Evolutionary conservation across 2,797 vertebrate genomes (phyloP), one percentile per base, ranked within the genome.

Genomic region (Bufotes viridis): DNA sequence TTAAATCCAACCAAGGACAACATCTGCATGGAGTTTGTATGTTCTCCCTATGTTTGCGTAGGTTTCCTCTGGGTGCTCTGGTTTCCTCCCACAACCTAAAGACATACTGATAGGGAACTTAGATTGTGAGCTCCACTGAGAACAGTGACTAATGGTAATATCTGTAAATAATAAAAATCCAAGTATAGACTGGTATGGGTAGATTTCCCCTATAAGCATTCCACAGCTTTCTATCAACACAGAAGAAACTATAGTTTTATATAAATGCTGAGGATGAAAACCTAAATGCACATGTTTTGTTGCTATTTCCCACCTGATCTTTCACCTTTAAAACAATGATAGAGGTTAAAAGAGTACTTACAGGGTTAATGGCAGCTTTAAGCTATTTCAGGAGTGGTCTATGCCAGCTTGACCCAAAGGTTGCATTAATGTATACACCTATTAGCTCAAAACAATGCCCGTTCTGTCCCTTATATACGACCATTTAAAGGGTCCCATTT

Each of bases 361-460:
- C 34, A 63, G 67, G 78, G 70, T 76, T 87, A 75, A 87, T 65
- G 55, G n/a, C 79, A 61, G 79, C 78, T 75, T 70, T 53, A 55
- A 87, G 58, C 80, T 76, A 87, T 82, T 75, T 82, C 42, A 51
- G 57, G 29, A 82, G 69, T 81, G 55, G 34, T 87, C 78, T 70
- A 49, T 12, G 49, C 75, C 14, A 69, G 92, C 90, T 87, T 92
- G 90, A 93, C 91, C 91, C 70, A 55, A 51, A 85, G 90, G 89
- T 34, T 90, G 86, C 60, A 90, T 51, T 88, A 88, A 91, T 90
- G 91, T 91, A 91, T 63, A 65, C 58, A 91, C 83, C 75, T 92
- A 91, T 90, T 85, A 90, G 42, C 86, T 90, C 91, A 78, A 51
- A 87, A 87, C 92, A 92, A 90, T 82, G 76, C 72, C 82, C 65